These are phyloP conservation scores for Helicorthomorpha holstii DNA, from an alignment of 1,140 invertebrate species.

Conservation along the genomic window DNA sequence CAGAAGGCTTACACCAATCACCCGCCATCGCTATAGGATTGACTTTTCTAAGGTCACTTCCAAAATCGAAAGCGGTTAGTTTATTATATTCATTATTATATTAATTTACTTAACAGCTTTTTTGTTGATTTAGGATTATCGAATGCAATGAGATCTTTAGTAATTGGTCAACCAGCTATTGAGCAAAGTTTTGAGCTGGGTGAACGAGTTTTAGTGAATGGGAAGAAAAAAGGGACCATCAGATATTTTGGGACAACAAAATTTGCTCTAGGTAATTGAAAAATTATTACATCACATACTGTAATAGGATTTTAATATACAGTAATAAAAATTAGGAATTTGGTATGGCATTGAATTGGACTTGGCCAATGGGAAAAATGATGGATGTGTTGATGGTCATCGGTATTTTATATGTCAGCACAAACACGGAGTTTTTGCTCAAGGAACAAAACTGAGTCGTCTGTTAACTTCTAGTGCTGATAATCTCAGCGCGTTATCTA, in stretches of 20 bases:
- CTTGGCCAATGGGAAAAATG: slow-evolving; percentile 27
- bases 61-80: slow-evolving; percentile 29
- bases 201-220: slow-evolving; percentile 32
- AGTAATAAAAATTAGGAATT: slow-evolving; percentile 14
- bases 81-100: neutral
- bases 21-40: slow-evolving; percentile 16
- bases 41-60: slow-evolving; percentile 29
- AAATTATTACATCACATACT: no score
- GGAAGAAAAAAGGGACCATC: slow-evolving; percentile 32
- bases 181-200: slow-evolving; percentile 16
- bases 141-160: neutral
- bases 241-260: slow-evolving; percentile 33
- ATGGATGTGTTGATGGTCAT: slow-evolving; percentile 28
- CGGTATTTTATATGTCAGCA: slow-evolving; percentile 29
- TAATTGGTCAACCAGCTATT: neutral
- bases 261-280: slow-evolving; percentile 25
- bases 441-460: neutral
- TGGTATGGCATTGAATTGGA: slow-evolving; percentile 35
- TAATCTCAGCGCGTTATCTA: no score
- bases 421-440: slow-evolving; percentile 31
- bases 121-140: neutral
- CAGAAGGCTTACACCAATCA: slow-evolving; percentile 7
- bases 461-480: no score
- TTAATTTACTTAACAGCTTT: neutral
- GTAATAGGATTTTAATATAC: no score